Evolutionary conservation across 1,140 invertebrate species (phyloP), one percentile per base, ranked within the genome.

Genomic region (Eciton burchellii): DNA sequence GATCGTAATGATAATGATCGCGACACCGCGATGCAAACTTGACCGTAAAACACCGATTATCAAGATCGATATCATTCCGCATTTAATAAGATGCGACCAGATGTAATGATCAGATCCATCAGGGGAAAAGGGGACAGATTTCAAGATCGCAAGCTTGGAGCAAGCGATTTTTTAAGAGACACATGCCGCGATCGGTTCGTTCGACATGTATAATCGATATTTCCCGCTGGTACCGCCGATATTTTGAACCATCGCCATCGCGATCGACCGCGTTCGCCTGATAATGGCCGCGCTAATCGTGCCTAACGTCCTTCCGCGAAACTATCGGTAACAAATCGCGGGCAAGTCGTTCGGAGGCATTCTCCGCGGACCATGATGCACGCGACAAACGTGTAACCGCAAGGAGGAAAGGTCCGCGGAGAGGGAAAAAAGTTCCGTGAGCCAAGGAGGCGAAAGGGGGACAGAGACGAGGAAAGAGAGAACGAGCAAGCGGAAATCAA

Each of bases 401-500:
- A 79, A 70, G 26, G 74, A 45, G 24, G 35, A 35, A 70, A 70
- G 52, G 43, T 6, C 14, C 14, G 41, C n/a, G 45, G 45, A 52
- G 54, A 35, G 26, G 16, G 21, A 43, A 43, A 71, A 59, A 56
- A 49, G 54, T n/a, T 60, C 26, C 35, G 2, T 8, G 14, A 21
- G 8, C 26, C 12, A 3, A 6, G 19, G 14, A 11, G n/a, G 54
- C 41, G 41, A 35, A 24, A 26, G 14, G 29, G 9, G 11, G 5
- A 29, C 52, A 56, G 66, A 41, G 71, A n/a, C 19, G 56, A 76
- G 66, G 21, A 81, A 73, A 45, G 54, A 68, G 71, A 45, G 83
- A 62, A 81, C 43, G 60, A 76, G 85, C 68, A 71, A 83, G 73
- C 71, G 81, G 81, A 82, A 85, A 86, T 86, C 77, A 81, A 84